These are phyloP conservation scores for Pelvicachromis taeniatus DNA, from an alignment of 2,113 vertebrate species.

Conservation along the genomic window DNA sequence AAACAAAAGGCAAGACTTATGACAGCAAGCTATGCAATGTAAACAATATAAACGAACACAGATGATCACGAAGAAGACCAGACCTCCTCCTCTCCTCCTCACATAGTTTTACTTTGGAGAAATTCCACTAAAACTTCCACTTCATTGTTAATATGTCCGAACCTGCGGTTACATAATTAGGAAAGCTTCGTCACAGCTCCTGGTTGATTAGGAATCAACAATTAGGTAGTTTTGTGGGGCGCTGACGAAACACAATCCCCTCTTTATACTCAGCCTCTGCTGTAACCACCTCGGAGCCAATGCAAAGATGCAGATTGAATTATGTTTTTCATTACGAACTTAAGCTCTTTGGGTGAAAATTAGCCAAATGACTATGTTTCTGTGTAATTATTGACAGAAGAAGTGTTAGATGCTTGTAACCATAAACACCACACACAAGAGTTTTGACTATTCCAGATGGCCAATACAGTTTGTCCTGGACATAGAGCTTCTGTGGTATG, in stretches of 20 bases:
- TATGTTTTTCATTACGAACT: conserved; percentile 29
- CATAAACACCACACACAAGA: conserved; percentile 14
- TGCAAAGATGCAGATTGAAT: conserved; percentile 29
- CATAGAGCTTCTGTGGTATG: conserved; percentile 52
- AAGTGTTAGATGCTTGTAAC: background rate
- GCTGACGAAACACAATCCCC: conserved; percentile 75
- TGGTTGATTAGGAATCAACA: conserved; percentile 73
- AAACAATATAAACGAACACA: background rate
- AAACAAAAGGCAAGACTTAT: background rate
- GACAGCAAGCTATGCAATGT: background rate
- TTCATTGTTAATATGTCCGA: conserved; percentile 64
- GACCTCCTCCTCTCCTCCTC: background rate
- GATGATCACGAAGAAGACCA: background rate
- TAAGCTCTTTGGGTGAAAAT: conserved; percentile 5
- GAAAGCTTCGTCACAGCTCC: conserved; percentile 52
- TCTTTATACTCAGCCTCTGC: conserved; percentile 67
- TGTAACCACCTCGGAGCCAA: conserved; percentile 34
- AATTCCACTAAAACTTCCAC: conserved; percentile 33
- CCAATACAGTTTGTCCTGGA: conserved; percentile 65
- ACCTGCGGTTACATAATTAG: conserved; percentile 73
- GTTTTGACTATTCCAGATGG: conserved; percentile 33
- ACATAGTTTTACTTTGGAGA: conserved; percentile 2
- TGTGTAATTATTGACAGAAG: conserved; percentile 17
- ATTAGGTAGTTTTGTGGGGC: conserved; percentile 73
- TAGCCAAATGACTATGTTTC: conserved; percentile 17